Evolutionary conservation across 2,888 invertebrate species (phyloP), one percentile per base, ranked within the genome.

Genomic region (Pachycephus smyrnensis): DNA sequence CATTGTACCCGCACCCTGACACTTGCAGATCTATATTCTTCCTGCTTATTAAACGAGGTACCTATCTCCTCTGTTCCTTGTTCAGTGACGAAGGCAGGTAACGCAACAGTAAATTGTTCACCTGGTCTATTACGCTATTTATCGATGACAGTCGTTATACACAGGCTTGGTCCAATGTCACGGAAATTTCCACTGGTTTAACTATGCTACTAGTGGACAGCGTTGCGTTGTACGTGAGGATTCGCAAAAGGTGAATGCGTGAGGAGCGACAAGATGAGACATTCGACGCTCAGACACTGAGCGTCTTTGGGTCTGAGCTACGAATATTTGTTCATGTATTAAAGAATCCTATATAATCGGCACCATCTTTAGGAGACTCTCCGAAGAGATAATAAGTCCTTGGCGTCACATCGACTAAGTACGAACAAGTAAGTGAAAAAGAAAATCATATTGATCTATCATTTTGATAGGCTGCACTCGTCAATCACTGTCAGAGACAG

Each of bases 1-100:
- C 81, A 83, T 83, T 74, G 32, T 78, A 68, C 15, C 4, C 36
- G 32, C 55, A 55, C 23, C 23, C 55, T 55, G 55, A 23, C 15
- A 55, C 23, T 55, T 9, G 55, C 15, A 6, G 55, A 55, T 55
- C 55, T 23, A 3, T 0, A 23, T 55, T 23, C 9, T 55, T 55
- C 6, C 9, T 55, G 55, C 55, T 55, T 23, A 23, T 55, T 2
- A 9, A 23, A 55, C 6, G 2, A 1, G 2, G 55, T 23, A 55
- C 23, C 23, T 23, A 55, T 55, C 23, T 23, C 23, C 23, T 9
- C 2, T 9, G 55, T 23, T 2, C 9, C 6, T 23, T 23, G 2
- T 55, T 9, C 55, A 55, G 55, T 55, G 55, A 23, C 1, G 23
- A 6, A 55, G 9, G 2, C 9, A 9, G 23, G 9, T 23, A 9